A percentile compares a stretch with the other conserved stretches of the same genome.
These are phyloP conservation scores for Mus spretus DNA, from an alignment of 2,797 vertebrate species.

Conservation along the genomic window DNA sequence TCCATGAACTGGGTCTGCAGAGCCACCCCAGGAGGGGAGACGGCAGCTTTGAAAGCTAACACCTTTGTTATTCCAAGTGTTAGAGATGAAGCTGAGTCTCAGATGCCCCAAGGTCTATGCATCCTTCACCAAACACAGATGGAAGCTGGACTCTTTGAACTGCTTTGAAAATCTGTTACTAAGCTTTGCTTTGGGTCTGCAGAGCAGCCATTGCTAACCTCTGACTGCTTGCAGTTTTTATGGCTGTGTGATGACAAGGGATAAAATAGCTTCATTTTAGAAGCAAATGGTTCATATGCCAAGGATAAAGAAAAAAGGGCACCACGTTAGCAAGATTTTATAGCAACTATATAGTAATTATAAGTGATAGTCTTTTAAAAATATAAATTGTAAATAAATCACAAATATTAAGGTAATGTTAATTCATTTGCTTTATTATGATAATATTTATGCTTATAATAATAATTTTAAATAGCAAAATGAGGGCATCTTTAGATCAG, in stretches of 20 bases:
- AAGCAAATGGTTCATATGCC: slow-evolving; percentile 82
- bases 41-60: slow-evolving; percentile 99
- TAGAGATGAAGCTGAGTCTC: slow-evolving; percentile 96
- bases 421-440: not conserved
- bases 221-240: slow-evolving; percentile 90
- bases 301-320: not conserved
- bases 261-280: slow-evolving; percentile 89
- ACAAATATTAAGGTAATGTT: not conserved
- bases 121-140: slow-evolving; percentile 94
- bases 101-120: slow-evolving; percentile 95
- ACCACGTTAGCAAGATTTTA: slow-evolving; percentile 46
- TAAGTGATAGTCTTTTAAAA: not conserved
- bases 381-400: not conserved
- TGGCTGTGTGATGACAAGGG: slow-evolving; percentile 89
- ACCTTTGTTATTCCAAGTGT: slow-evolving; percentile 99
- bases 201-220: slow-evolving; percentile 89
- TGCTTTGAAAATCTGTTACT: slow-evolving; percentile 91
- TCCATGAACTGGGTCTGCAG: slow-evolving; percentile 95
- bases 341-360: slow-evolving; percentile 32
- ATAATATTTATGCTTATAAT: slow-evolving; percentile 8
- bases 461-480: not conserved
- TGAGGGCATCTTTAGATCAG: not conserved
- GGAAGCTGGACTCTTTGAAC: slow-evolving; percentile 93
- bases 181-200: slow-evolving; percentile 89
- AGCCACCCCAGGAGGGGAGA: slow-evolving; percentile 96